Evolutionary conservation across 1,140 invertebrate genomes (phyloP).

Genomic region (Bradynema listronoti): DNA sequence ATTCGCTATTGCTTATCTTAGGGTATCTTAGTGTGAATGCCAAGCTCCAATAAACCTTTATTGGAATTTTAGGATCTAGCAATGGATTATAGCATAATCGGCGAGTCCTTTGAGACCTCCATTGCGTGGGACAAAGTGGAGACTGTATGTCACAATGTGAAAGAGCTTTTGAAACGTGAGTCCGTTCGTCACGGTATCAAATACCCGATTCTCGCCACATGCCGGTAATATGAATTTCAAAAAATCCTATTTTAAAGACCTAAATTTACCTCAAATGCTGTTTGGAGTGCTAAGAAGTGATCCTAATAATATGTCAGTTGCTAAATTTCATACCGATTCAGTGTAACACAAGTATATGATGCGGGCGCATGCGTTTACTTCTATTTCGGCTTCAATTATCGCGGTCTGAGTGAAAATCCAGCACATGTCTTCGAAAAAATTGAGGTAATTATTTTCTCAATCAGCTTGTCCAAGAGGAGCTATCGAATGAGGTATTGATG

Average conservation of each 20-base stretch:
- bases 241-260: conserved; percentile 12
- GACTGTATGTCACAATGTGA: conserved; percentile 80
- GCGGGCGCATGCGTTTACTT: conserved; percentile 94
- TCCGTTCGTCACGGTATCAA: conserved; percentile 64
- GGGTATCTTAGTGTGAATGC: conserved; percentile 62
- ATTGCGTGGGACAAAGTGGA: conserved; percentile 76
- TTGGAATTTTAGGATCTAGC: conserved; percentile 72
- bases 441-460: conserved; percentile 59
- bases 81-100: conserved; percentile 75
- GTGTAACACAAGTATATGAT: conserved; percentile 94
- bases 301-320: no score
- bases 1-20: conserved; percentile 94
- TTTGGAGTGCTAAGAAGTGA: no score
- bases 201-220: conserved; percentile 60
- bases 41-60: not conserved
- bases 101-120: conserved; percentile 96
- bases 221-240: conserved; percentile 52
- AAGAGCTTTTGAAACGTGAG: conserved; percentile 71
- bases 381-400: conserved; percentile 85
- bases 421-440: conserved; percentile 74
- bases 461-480: no score
- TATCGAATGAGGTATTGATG: no score
- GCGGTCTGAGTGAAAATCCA: conserved; percentile 65
- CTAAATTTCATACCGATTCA: no score
- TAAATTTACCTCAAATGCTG: no score